Evolutionary conservation across 2,888 invertebrate species (phyloP), one percentile per base, ranked within the genome.

Genomic region (Doris montereyensis): DNA sequence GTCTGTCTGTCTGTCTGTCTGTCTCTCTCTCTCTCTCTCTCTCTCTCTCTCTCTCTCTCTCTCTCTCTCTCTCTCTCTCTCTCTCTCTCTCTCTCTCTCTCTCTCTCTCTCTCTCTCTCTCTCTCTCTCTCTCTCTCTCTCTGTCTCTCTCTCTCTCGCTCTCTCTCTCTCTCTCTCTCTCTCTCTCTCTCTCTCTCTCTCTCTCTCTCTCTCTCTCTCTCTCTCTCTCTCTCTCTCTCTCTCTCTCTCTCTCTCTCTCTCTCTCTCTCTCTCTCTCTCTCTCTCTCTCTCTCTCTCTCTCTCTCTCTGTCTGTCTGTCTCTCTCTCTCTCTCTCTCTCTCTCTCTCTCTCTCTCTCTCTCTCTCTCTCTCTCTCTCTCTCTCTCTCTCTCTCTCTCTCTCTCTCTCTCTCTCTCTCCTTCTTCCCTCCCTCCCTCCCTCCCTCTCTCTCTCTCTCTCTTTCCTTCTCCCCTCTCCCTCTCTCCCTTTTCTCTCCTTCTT

Each of bases 61-160:
- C 34, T 72, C 72, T 72, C 62, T 78, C 58, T 57, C 72, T 65
- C 3, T 60, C 62, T 74, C 74, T 74, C 67, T 78, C 78, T 74
- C 52, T 78, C 78, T 74, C 68, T 78, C 74, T 67, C 35, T 74
- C 74, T 78, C 74, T 74, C 52, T 32, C 65, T 73, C 73, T 60
- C 68, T 73, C 24, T 60, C 76, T 76, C 35, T 73, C 71, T 73
- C 58, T 67, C 70, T 57, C 67, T 75, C 73, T 78, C 78, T 78
- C 73, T 78, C 72, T 71, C 52, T 41, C 76, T 79, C 71, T 76
- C 71, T 76, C 75, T 62, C 21, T 68, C 60, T 60, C 30, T 74
- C 30, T 74, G 26, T 60, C 57, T n/a, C n/a, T n/a, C n/a, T n/a
- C n/a, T n/a, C n/a, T n/a, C n/a, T n/a, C n/a, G n/a, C n/a, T n/a